Conservation (phyloP, 2,113 vertebrate genomes). For the Onychorhynchus coronatus region DNA sequence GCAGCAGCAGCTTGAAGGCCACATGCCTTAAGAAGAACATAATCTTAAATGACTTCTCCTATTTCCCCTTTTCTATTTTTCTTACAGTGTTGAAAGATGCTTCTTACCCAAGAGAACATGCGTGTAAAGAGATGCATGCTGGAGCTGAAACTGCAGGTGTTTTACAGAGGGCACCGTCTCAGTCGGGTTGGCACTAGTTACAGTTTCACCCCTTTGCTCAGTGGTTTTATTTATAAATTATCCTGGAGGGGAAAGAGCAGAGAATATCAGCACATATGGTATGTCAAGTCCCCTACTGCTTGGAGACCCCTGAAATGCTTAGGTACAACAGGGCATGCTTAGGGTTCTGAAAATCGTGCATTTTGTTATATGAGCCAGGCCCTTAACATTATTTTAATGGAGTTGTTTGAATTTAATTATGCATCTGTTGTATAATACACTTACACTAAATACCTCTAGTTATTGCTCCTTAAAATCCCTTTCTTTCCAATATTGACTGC, state of each 20-base stretch:
- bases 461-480: constrained; percentile 46
- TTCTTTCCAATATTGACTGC: constrained; percentile 63
- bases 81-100: neutral
- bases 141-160: constrained; percentile 39
- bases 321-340: neutral
- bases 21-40: neutral
- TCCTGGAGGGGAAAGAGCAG: constrained; percentile 33
- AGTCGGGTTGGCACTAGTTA: neutral
- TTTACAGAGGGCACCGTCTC: neutral
- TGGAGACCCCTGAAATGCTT: constrained; percentile 28
- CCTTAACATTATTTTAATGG: constrained; percentile 44
- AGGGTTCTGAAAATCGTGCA: neutral
- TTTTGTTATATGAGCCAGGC: neutral
- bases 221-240: constrained; percentile 62
- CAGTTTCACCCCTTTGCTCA: constrained; percentile 4
- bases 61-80: neutral
- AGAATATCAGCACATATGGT: constrained; percentile 58
- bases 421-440: neutral
- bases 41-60: constrained; percentile 6
- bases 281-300: constrained; percentile 42
- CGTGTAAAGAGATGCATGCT: neutral
- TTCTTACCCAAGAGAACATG: neutral
- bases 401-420: constrained; percentile 42
- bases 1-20: neutral
- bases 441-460: constrained; percentile 32